Conservation (phyloP, 2,888 invertebrate species). For the Apoda limacodes region DNA sequence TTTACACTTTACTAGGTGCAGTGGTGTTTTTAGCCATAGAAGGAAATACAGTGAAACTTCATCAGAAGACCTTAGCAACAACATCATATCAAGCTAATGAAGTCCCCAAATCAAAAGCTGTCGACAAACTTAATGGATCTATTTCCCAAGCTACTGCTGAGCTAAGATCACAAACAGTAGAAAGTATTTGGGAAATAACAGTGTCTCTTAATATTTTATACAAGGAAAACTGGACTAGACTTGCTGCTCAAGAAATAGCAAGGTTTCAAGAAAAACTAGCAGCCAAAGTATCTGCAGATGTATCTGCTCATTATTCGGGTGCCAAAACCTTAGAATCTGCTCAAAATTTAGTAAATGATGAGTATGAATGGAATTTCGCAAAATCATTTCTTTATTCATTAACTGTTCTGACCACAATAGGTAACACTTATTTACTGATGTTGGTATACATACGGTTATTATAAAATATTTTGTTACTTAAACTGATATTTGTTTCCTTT, state of each 20-base stretch:
- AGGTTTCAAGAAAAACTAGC: conserved; percentile 87
- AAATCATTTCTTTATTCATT: conserved; percentile 94
- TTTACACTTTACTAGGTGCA: conserved; percentile 80
- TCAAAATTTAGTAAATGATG: conserved; percentile 52
- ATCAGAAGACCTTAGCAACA: conserved; percentile 60
- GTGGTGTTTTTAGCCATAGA: conserved; percentile 89
- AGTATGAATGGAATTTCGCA: conserved; percentile 89
- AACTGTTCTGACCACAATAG: conserved; percentile 92
- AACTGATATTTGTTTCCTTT: too few relatives aligned
- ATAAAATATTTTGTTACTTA: conserved; percentile 1
- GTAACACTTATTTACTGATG: too few relatives aligned
- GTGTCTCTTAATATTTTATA: conserved; percentile 88
- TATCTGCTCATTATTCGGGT: conserved; percentile 68
- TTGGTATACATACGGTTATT: not conserved
- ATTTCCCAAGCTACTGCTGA: conserved; percentile 57
- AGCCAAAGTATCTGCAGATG: conserved; percentile 81
- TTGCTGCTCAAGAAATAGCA: conserved; percentile 76
- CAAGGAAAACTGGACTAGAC: conserved; percentile 89
- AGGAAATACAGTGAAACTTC: conserved; percentile 70
- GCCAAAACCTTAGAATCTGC: conserved; percentile 57
- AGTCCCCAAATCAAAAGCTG: conserved; percentile 37
- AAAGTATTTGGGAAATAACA: conserved; percentile 93
- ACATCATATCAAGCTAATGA: conserved; percentile 58
- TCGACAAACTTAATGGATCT: conserved; percentile 44
- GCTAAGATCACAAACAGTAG: conserved; percentile 75